Percentiles rank a stretch among this genome's conserved stretches.
Conservation (phyloP, 2,797 vertebrate species). For the Esox masquinongy region DNA sequence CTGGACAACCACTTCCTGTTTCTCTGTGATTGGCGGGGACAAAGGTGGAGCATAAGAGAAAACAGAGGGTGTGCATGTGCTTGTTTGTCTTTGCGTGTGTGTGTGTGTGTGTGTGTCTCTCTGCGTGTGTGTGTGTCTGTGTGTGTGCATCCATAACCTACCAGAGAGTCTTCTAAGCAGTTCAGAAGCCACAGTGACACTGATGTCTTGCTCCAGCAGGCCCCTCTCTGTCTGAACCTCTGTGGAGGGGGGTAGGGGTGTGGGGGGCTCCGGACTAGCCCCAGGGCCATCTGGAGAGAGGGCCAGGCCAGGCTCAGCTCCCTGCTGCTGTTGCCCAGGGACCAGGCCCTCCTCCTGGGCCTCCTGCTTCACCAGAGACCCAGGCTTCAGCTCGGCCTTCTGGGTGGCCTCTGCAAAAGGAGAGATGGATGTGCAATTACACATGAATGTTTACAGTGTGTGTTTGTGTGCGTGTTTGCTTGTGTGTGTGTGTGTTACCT, state of each 20-base stretch:
- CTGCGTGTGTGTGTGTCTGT: neutral
- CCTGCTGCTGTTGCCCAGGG: conserved; percentile 56
- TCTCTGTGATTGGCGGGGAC: conserved; percentile 1
- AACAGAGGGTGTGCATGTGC: neutral
- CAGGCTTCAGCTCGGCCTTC: conserved; percentile 65
- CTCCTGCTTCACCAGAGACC: conserved; percentile 45
- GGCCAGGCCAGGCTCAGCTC: conserved; percentile 64
- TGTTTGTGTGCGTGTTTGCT: conserved; percentile 20
- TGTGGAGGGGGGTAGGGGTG: conserved; percentile 59
- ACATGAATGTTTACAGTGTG: neutral
- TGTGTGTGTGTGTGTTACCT: conserved; percentile 73
- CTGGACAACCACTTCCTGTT: conserved; percentile 1
- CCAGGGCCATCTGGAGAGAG: conserved; percentile 70
- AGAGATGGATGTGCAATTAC: neutral
- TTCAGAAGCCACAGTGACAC: conserved; percentile 4
- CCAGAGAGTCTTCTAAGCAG: conserved; percentile 5
- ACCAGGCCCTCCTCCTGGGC: conserved; percentile 29
- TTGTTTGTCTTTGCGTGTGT: neutral
- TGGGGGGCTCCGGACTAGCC: conserved; percentile 68
- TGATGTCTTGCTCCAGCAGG: neutral
- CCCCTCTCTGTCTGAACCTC: conserved; percentile 36
- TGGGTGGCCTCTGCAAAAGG: conserved; percentile 65
- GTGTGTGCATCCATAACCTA: neutral
- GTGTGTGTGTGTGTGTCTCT: neutral
- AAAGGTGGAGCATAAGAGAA: neutral